These are phyloP conservation scores for Crocidura indochinensis DNA, from an alignment of 2,797 vertebrate species.

Conservation along the genomic window DNA sequence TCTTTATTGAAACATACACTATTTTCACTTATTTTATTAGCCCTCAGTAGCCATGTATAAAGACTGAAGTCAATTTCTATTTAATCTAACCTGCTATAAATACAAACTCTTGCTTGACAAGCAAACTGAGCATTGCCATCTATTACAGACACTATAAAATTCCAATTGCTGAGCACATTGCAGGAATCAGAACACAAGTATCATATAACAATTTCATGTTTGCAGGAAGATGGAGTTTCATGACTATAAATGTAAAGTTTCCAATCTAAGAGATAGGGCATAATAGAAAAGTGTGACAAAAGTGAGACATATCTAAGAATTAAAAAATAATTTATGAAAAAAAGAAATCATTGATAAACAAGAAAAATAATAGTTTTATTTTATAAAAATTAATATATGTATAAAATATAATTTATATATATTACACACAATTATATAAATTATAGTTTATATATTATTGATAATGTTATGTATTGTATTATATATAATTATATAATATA, in stretches of 20 bases:
- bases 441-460: too few species aligned
- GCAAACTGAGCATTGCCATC: conserved; percentile 37
- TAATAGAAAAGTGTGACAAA: conserved; percentile 4
- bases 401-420: too few species aligned
- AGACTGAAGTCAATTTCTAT: conserved; percentile 66
- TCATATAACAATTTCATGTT: conserved; percentile 31
- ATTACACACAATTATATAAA: too few species aligned
- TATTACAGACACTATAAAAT: conserved; percentile 67
- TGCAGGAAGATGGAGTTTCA: conserved; percentile 55
- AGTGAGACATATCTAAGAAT: background rate
- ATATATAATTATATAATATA: too few species aligned
- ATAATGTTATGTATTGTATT: too few species aligned
- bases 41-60: conserved; percentile 14
- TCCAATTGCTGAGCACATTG: conserved; percentile 21
- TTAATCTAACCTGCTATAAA: conserved; percentile 73
- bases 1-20: conserved; percentile 57
- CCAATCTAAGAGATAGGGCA: conserved; percentile 20
- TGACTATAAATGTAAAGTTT: conserved; percentile 64
- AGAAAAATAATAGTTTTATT: background rate
- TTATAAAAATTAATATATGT: background rate
- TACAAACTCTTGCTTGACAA: conserved; percentile 65
- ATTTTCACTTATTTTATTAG: conserved; percentile 56
- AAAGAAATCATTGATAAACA: conserved; percentile 21
- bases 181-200: conserved; percentile 54
- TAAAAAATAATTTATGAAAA: background rate